Conservation (phyloP, 2,888 invertebrate species). For the Epistrophe eligans region DNA sequence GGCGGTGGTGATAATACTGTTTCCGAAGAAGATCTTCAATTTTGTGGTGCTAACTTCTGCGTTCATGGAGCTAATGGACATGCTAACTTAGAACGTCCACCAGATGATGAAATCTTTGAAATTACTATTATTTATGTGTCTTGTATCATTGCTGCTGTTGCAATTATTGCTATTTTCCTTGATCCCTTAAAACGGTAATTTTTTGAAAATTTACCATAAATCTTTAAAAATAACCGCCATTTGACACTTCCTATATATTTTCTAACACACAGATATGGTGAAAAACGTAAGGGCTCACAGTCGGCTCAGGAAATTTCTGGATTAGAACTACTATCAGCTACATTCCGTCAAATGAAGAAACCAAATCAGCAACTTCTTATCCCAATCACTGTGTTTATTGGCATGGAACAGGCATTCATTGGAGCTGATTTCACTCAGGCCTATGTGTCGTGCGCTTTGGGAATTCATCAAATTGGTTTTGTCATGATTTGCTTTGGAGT, state of each 20-base stretch:
- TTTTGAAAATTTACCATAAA: too few relatives aligned
- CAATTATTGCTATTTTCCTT: conserved; percentile 93
- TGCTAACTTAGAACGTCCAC: conserved; percentile 91
- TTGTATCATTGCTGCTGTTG: conserved; percentile 93
- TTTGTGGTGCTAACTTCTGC: conserved; percentile 93
- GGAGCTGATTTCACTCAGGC: conserved; percentile 94
- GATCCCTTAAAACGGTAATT: conserved; percentile 93
- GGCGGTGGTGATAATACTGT: conserved; percentile 82
- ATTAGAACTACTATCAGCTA: conserved; percentile 93
- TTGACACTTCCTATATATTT: neutral
- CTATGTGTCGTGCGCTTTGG: conserved; percentile 94
- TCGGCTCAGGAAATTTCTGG: conserved; percentile 90
- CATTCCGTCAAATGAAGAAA: conserved; percentile 95
- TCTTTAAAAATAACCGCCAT: neutral
- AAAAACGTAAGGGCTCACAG: conserved; percentile 91
- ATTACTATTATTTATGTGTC: conserved; percentile 95
- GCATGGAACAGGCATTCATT: conserved; percentile 98
- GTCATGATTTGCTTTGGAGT: conserved; percentile 99
- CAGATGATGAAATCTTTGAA: conserved; percentile 93
- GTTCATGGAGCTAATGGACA: conserved; percentile 89
- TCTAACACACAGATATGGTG: conserved; percentile 89
- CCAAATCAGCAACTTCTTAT: conserved; percentile 96
- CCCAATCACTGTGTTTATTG: conserved; percentile 97
- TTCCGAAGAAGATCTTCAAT: conserved; percentile 85
- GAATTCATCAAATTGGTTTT: conserved; percentile 96